phyloP scores from a whole-genome alignment of 2,113 vertebrate species.

The Epinephelus fuscoguttatus region DNA sequence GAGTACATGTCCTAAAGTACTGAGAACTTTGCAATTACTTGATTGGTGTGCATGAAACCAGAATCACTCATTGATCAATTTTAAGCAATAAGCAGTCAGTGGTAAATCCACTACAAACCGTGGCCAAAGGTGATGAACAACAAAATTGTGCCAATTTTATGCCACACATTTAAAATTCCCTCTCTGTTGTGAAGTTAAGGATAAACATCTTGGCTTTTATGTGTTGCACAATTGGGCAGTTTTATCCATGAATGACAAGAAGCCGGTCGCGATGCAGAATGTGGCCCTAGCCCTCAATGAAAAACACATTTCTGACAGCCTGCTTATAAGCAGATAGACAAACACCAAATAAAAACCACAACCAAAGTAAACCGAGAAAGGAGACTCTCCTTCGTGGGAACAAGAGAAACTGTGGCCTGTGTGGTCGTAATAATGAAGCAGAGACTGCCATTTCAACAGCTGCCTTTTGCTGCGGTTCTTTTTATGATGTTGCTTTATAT shows the following conservation, averaged over 20 bases:
- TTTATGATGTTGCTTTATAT: conserved; percentile 70
- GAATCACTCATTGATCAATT: neutral
- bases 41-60: neutral
- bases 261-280: conserved; percentile 39
- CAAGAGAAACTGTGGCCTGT: conserved; percentile 56
- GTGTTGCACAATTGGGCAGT: conserved; percentile 51
- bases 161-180: conserved; percentile 19
- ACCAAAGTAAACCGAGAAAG: conserved; percentile 57
- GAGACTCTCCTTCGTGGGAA: conserved; percentile 72
- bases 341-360: conserved; percentile 73
- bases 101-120: neutral
- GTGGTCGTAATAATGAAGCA: conserved; percentile 75
- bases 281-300: conserved; percentile 49
- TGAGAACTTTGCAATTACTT: neutral
- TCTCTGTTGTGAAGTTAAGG: conserved; percentile 16
- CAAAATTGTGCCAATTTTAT: neutral
- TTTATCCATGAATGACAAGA: conserved; percentile 49
- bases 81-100: neutral
- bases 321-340: conserved; percentile 60
- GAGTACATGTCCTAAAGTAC: neutral
- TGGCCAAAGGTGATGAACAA: conserved; percentile 21
- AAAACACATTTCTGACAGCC: conserved; percentile 75
- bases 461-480: conserved; percentile 70
- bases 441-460: conserved; percentile 63
- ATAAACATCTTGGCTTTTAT: conserved; percentile 43